Conservation (phyloP, 2,888 invertebrate species). For the Cremastinae sp. region DNA sequence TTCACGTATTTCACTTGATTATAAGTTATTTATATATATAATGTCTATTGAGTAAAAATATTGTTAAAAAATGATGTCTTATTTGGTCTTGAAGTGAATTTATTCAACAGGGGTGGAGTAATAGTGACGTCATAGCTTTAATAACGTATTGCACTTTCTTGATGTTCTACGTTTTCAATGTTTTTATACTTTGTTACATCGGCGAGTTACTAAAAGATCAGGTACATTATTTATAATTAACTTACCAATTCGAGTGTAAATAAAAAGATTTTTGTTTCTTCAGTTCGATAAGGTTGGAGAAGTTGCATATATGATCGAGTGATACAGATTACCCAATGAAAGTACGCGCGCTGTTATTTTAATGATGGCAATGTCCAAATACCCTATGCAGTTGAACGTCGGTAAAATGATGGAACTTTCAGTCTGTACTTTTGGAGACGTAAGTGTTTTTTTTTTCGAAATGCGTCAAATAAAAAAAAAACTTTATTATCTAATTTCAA, state of each 20-base stretch:
- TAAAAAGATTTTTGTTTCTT: not conserved
- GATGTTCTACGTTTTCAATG: conserved; percentile 30
- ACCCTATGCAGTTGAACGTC: conserved; percentile 58
- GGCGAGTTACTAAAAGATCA: conserved; percentile 69
- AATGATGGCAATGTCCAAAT: conserved; percentile 55
- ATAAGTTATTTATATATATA: too few species aligned
- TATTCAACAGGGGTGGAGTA: conserved; percentile 40
- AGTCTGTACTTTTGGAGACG: conserved; percentile 31
- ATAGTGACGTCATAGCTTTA: conserved; percentile 32
- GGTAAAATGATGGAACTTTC: conserved; percentile 28
- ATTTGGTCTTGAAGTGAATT: not conserved
- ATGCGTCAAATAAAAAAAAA: not conserved
- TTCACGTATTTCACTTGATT: not conserved
- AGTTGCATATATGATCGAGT: conserved; percentile 57
- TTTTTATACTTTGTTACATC: conserved; percentile 46
- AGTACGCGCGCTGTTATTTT: conserved; percentile 50
- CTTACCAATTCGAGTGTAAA: not conserved
- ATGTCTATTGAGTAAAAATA: too few species aligned
- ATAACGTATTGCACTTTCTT: conserved; percentile 36
- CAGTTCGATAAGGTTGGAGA: conserved; percentile 54
- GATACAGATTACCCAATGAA: conserved; percentile 59
- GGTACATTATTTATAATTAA: conserved; percentile 55
- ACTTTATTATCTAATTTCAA: not conserved
- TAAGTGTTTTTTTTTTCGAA: not conserved
- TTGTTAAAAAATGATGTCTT: too few species aligned